A percentile compares a stretch with the other conserved stretches of the same genome.
These are phyloP conservation scores for Dendrolimus houi DNA, from an alignment of 2,888 invertebrate species.

Conservation along the genomic window DNA sequence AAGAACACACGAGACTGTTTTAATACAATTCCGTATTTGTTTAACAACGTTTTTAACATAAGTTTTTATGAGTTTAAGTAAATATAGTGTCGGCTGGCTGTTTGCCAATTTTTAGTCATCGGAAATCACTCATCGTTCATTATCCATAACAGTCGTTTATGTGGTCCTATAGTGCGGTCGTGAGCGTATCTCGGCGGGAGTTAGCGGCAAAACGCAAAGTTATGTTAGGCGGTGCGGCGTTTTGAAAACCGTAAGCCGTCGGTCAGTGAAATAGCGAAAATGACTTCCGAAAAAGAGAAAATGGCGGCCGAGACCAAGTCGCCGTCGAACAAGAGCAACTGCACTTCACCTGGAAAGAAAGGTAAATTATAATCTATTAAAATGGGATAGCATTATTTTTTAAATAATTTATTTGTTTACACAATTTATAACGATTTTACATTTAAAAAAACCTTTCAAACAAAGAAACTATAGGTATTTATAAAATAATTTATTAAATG, in stretches of 20 bases:
- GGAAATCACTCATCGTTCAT: slow-evolving; percentile 52
- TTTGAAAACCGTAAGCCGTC: slow-evolving; percentile 36
- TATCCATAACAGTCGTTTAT: slow-evolving; percentile 37
- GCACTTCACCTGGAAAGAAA: slow-evolving; percentile 70
- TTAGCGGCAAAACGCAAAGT: slow-evolving; percentile 13
- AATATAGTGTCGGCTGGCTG: slow-evolving; percentile 44
- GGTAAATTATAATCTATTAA: slow-evolving; percentile 33
- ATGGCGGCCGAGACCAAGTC: slow-evolving; percentile 68
- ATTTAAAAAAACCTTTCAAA: too few relatives aligned
- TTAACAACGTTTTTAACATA: slow-evolving; percentile 11
- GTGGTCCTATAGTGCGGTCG: slow-evolving; percentile 45
- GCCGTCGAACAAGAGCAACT: slow-evolving; percentile 65
- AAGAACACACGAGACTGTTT: neutral
- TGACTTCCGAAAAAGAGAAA: slow-evolving; percentile 69
- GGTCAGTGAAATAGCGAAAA: slow-evolving; percentile 38
- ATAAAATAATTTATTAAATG: too few relatives aligned
- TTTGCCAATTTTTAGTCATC: slow-evolving; percentile 56
- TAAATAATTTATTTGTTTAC: too few relatives aligned
- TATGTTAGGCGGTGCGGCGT: slow-evolving; percentile 51
- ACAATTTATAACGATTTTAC: too few relatives aligned
- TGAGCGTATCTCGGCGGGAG: slow-evolving; percentile 18
- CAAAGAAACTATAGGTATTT: too few relatives aligned
- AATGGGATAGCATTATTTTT: too few relatives aligned
- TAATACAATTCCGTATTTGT: slow-evolving; percentile 30
- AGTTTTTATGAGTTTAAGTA: slow-evolving; percentile 41